Evolutionary conservation across 2,113 vertebrate species (phyloP).

Genomic region (Ameiurus melas): DNA sequence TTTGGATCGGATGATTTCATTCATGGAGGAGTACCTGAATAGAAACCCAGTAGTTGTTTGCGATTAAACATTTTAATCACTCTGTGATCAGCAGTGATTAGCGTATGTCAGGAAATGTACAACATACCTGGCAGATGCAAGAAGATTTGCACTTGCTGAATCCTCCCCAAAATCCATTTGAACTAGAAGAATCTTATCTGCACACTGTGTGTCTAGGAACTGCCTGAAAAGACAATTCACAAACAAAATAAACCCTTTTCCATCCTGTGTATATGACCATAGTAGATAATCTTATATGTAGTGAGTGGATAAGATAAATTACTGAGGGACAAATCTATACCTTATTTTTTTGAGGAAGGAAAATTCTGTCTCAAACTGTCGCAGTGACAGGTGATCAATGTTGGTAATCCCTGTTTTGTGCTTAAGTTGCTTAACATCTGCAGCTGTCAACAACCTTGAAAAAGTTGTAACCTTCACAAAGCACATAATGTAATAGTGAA

Average conservation of each 20-base stretch:
- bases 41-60: not conserved
- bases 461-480: slow-evolving; percentile 87
- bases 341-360: slow-evolving; percentile 87
- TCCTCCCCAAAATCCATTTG: slow-evolving; percentile 85
- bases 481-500: not conserved
- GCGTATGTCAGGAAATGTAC: not conserved
- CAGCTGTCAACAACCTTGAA: slow-evolving; percentile 86
- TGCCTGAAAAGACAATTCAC: slow-evolving; percentile 62
- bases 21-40: slow-evolving; percentile 84
- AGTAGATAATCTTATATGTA: not conserved
- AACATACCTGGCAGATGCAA: slow-evolving; percentile 88
- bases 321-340: slow-evolving; percentile 65
- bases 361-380: slow-evolving; percentile 91
- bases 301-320: not conserved
- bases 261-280: not conserved
- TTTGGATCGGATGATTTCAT: slow-evolving; percentile 85
- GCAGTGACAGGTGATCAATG: slow-evolving; percentile 80
- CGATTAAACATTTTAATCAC: slow-evolving; percentile 13
- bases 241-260: not conserved
- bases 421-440: slow-evolving; percentile 73
- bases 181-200: slow-evolving; percentile 82
- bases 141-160: slow-evolving; percentile 77
- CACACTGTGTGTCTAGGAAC: slow-evolving; percentile 64
- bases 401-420: slow-evolving; percentile 49
- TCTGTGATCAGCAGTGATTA: not conserved